phyloP scores from a whole-genome alignment of 2,888 invertebrate genomes.

The Laspeyria flexula region DNA sequence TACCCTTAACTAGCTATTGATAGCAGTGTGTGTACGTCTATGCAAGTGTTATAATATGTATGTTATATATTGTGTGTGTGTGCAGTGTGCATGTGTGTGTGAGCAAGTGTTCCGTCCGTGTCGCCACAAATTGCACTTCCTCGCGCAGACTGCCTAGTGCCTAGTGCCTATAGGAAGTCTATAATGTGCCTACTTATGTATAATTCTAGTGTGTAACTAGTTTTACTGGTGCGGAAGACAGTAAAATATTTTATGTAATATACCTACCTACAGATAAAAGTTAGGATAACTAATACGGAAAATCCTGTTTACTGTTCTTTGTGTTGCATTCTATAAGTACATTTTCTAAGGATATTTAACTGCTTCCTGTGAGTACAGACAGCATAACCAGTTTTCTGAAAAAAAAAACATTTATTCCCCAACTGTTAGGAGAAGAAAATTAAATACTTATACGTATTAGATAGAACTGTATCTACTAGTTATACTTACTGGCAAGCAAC shows the following conservation, averaged over 20 bases:
- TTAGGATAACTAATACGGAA: too few relatives aligned
- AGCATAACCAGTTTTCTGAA: too few relatives aligned
- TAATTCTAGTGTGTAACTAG: neutral
- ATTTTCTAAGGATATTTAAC: too few relatives aligned
- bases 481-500: too few relatives aligned
- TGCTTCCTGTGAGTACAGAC: too few relatives aligned
- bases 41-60: slow-evolving; percentile 12
- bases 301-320: too few relatives aligned
- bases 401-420: too few relatives aligned
- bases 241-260: neutral
- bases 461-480: too few relatives aligned
- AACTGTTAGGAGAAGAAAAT: too few relatives aligned
- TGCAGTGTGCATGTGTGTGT: slow-evolving; percentile 8
- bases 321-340: too few relatives aligned
- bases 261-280: neutral
- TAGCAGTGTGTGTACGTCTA: slow-evolving; percentile 7
- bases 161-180: slow-evolving; percentile 26
- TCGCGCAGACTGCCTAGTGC: slow-evolving; percentile 20
- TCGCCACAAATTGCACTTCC: slow-evolving; percentile 36
- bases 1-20: slow-evolving; percentile 26
- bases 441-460: too few relatives aligned
- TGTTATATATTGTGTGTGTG: neutral
- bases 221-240: neutral
- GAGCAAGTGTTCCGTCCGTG: slow-evolving; percentile 19
- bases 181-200: slow-evolving; percentile 5